These are phyloP conservation scores for Castor canadensis DNA, from an alignment of 2,113 vertebrate species.

Conservation along the genomic window DNA sequence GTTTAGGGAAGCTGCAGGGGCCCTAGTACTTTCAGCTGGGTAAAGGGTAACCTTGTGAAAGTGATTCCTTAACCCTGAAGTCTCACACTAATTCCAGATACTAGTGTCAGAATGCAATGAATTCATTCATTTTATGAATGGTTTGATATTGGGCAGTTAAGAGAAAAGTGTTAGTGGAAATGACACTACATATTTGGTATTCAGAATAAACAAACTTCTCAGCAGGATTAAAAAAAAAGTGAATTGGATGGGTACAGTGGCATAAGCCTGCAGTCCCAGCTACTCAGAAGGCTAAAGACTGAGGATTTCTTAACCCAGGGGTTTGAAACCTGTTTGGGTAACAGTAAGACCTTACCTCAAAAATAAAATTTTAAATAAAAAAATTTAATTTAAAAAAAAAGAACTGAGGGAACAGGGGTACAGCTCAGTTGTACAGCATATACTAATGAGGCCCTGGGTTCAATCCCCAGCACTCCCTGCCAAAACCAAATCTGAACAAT, in stretches of 20 bases:
- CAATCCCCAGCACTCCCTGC: too few relatives aligned
- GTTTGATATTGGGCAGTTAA: background rate
- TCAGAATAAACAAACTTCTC: background rate
- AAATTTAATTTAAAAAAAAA: background rate
- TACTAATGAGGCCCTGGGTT: too few relatives aligned
- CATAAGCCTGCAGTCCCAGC: background rate
- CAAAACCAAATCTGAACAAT: constrained; percentile 14
- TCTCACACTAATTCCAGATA: background rate
- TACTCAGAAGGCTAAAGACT: background rate
- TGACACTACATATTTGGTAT: background rate
- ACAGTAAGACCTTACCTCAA: background rate
- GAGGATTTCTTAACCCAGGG: background rate
- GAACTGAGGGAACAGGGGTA: background rate
- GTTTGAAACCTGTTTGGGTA: background rate
- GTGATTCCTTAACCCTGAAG: background rate
- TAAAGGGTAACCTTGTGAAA: background rate
- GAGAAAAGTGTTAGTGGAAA: background rate
- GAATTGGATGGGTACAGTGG: background rate
- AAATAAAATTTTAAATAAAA: background rate
- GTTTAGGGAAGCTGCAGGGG: background rate
- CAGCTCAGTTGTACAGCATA: background rate
- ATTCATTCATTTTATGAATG: too few relatives aligned
- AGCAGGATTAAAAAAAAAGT: background rate
- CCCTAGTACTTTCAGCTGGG: background rate
- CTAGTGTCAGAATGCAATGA: background rate